Evolutionary conservation across 2,888 invertebrate species (phyloP), one percentile per base, ranked within the genome.

Genomic region (Leptogaster cylindrica): DNA sequence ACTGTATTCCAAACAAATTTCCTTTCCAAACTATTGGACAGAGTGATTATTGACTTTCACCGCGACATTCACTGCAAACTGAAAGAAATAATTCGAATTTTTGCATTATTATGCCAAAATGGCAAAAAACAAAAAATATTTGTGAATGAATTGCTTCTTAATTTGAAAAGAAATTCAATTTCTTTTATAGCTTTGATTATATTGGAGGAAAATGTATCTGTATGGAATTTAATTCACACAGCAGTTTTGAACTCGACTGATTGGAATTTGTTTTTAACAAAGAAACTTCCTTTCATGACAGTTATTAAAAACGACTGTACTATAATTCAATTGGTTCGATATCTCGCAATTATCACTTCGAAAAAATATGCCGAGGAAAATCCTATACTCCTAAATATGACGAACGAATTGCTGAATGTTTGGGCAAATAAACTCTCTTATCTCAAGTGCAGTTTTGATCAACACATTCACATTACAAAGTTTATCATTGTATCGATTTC

Each of bases 391-490:
- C 72, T 77, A 3, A 79, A 82, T 18, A 75, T 90, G 28, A 76
- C 86, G 1, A 70, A 84, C 0, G 84, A 87, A 71, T 74, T 92
- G 28, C 74, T 88, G 2, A 82, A 83, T 0, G 82, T 88, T 10
- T 93, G 93, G 93, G 82, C 88, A 0, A 88, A 89, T 73, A 86
- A 87, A 18, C 85, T 84, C 58, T 82, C 87, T 0, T 77, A 87
- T 7, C 85, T 85, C 58, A 86, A 88, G 12, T 84, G 87, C 0
- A 86, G 88, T 66, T 77, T 87, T 6, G 85, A 87, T 33, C 91
- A 92, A 71, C 91, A 91, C 73, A 80, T 89, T 71, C 89, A 87
- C 71, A 81, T 91, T 2, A 87, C 89, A 0, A 88, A 90, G 76
- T 74, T 89, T 23, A 82, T 92, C 0, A 77, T 92, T 10, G 73